Conservation (phyloP, 1,140 invertebrate species). For the Asbolus verrucosus region DNA sequence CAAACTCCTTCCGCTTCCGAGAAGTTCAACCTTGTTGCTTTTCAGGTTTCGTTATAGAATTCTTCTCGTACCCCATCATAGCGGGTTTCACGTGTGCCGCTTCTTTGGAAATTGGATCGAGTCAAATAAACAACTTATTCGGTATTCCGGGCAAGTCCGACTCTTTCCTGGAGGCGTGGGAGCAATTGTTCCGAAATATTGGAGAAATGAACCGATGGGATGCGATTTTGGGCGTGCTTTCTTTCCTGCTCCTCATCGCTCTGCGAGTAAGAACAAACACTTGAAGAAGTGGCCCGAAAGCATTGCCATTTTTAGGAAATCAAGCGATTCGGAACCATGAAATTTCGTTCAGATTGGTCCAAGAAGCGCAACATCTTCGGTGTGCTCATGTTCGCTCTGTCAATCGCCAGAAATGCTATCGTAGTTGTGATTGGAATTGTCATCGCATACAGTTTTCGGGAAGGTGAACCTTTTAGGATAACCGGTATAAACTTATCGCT, state of each 20-base stretch:
- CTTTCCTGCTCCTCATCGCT: constrained; percentile 74
- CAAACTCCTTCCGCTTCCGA: no score
- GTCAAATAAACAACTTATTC: constrained; percentile 65
- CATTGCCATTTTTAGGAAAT: constrained; percentile 74
- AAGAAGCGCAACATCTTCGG: constrained; percentile 65
- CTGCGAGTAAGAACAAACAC: constrained; percentile 71
- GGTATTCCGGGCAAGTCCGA: constrained; percentile 61
- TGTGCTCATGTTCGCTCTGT: constrained; percentile 77
- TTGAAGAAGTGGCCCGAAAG: constrained; percentile 43
- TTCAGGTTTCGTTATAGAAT: constrained; percentile 90
- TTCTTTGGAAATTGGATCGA: background rate
- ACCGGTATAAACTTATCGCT: constrained; percentile 75
- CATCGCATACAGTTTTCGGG: constrained; percentile 73
- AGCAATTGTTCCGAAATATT: background rate
- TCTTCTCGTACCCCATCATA: constrained; percentile 66
- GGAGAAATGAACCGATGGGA: constrained; percentile 70
- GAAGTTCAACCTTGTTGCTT: constrained; percentile 73
- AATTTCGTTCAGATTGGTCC: constrained; percentile 74
- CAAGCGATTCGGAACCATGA: constrained; percentile 71
- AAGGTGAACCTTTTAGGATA: constrained; percentile 72
- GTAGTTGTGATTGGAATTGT: constrained; percentile 75
- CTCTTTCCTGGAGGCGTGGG: constrained; percentile 69
- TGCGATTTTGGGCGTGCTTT: constrained; percentile 72
- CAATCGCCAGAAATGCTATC: constrained; percentile 82
- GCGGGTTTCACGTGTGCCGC: background rate